These are phyloP conservation scores for Myotis daubentonii DNA, from an alignment of 2,797 vertebrate genomes.

Conservation along the genomic window DNA sequence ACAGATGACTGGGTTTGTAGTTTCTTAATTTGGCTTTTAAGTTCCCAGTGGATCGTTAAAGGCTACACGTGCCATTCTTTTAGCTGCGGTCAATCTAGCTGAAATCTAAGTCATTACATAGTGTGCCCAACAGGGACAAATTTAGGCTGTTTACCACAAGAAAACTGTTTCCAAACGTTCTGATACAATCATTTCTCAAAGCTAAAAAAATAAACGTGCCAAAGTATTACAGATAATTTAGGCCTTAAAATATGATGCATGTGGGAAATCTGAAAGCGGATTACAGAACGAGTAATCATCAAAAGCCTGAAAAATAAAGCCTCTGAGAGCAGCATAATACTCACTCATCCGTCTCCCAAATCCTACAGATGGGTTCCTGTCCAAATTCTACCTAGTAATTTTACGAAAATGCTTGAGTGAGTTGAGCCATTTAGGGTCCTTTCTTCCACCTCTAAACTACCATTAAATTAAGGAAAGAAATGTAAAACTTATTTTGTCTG, in stretches of 20 bases:
- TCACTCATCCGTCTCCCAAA: neutral
- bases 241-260: neutral
- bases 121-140: neutral
- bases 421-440: neutral
- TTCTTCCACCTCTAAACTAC: neutral
- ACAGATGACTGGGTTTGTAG: neutral
- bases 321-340: neutral
- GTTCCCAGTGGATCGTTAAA: conserved; percentile 42
- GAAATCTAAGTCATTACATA: conserved; percentile 28
- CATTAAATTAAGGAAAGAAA: conserved; percentile 31
- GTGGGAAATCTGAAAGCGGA: neutral
- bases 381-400: conserved; percentile 1
- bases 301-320: neutral
- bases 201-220: conserved; percentile 32
- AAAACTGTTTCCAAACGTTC: neutral
- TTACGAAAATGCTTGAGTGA: conserved; percentile 1
- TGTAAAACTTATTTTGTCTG: neutral
- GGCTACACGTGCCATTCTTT: neutral
- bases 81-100: neutral
- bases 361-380: neutral
- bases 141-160: neutral
- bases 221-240: neutral
- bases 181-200: neutral
- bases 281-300: neutral
- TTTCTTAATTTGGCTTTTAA: conserved; percentile 45